phyloP scores from a whole-genome alignment of 2,797 vertebrate genomes.

The Lateolabrax maculatus region DNA sequence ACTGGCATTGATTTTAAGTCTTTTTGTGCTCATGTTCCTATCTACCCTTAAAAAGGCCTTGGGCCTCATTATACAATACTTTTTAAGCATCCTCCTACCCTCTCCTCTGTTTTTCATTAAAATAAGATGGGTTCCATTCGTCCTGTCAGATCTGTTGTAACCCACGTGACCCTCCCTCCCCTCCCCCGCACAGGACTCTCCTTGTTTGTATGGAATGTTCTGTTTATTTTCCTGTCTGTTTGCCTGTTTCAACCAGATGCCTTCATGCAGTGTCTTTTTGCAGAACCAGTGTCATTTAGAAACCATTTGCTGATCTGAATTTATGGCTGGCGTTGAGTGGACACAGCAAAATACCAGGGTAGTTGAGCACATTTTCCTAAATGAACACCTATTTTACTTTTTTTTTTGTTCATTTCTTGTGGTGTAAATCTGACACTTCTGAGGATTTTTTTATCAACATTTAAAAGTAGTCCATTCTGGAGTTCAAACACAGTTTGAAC shows the following conservation, averaged over 20 bases:
- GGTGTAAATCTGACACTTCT: constrained; percentile 31
- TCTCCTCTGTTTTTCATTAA: constrained; percentile 49
- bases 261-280: constrained; percentile 82
- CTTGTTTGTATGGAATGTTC: constrained; percentile 62
- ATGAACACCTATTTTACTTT: constrained; percentile 67
- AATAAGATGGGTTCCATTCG: constrained; percentile 55
- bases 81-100: constrained; percentile 11
- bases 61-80: constrained; percentile 23
- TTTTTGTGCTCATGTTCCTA: constrained; percentile 20
- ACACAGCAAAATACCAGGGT: constrained; percentile 80
- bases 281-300: constrained; percentile 85
- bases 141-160: constrained; percentile 63
- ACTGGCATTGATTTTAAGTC: constrained; percentile 6
- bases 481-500: constrained; percentile 76
- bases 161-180: constrained; percentile 52
- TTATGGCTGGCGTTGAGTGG: constrained; percentile 80
- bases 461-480: constrained; percentile 37
- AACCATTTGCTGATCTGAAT: constrained; percentile 84
- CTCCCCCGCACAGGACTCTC: constrained; percentile 47
- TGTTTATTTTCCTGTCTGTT: constrained; percentile 73
- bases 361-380: constrained; percentile 82
- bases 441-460: constrained; percentile 45
- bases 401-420: constrained; percentile 45
- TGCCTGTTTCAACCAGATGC: constrained; percentile 80
- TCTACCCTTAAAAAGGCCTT: constrained; percentile 24